Evolutionary conservation across 2,888 invertebrate species (phyloP), one percentile per base, ranked within the genome.

Genomic region (Amphipoea oculea): DNA sequence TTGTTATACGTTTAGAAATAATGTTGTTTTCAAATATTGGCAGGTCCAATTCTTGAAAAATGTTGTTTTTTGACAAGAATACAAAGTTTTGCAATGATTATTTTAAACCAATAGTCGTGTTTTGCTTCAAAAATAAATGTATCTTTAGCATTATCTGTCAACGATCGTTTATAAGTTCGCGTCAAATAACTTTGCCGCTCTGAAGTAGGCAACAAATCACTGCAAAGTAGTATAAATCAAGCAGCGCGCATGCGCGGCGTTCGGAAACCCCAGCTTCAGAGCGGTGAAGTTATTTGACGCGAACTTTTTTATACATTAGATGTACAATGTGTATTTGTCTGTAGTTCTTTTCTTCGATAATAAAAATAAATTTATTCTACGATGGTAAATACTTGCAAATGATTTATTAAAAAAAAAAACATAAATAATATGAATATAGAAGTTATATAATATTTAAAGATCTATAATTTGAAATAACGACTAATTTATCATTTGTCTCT

Each of bases 1-100:
- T 65, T 7, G 40, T 69, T 65, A 9, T 72, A 73, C 78, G 87
- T 85, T 81, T 81, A 78, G 87, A 81, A 71, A 71, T 40, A 40
- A 40, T n/a, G 11, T n/a, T 0, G 3, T 57, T n/a, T 57, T 40
- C 5, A 70, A 36, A 40, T 54, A 40, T 3, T 17, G 23, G 70
- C 4, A 4, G 3, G 17, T 71, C 17, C 40, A 57, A 6, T 7
- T 23, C 2, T 23, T 23, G 23, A 4, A 51, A 29, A 36, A 23
- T 5, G 2, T 2, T 17, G 1, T 2, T 17, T 42, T n/a, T 67
- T 42, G 2, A 17, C 42, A n/a, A 17, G 5, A 29, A 29, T 29
- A 29, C 29, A 20, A 48, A 48, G 29, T 51, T 51, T 3, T 29
- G 29, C 54, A 9, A 20, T 36, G 20, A 69, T 12, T 51, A 69